Evolutionary conservation across 2,888 invertebrate species (phyloP), one percentile per base, ranked within the genome.

Genomic region (Dolichomitus sp.): DNA sequence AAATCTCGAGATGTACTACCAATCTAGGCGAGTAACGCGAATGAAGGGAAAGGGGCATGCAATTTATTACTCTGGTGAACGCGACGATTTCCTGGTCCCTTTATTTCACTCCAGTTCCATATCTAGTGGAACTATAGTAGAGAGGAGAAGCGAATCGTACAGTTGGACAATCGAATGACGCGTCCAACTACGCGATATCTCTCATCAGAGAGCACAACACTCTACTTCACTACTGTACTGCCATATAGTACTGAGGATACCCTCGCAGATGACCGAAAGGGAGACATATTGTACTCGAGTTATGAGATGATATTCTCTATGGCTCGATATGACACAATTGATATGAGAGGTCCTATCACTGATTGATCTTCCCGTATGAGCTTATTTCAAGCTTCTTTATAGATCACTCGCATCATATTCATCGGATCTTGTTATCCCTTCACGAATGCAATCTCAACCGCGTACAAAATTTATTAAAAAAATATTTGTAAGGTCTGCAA

Each of bases 1-100:
- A 80, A 83, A 83, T 83, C 70, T 42, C 72, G 76, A 76, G 83
- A 83, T 72, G 72, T 73, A 76, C 76, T 73, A 70, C 72, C 80
- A 83, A 83, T 83, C 83, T 83, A 80, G 83, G n/a, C 83, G 83
- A 83, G 83, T 83, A 83, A 83, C 80, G 80, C 61, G 61, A 57
- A 70, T 59, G 40, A 14, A 57, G 79, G 17, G 61, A 37, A 37
- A 37, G 5, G 75, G 50, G 72, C 65, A 70, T 75, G 76, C 80
- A 73, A 83, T 83, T 83, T 83, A 83, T 83, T 83, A 76, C 80
- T 48, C 66, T 66, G 72, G 75, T 76, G 76, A 83, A 63, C 68
- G 68, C 80, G 76, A 80, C 83, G 79, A 83, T 83, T 83, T 80
- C 76, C 14, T 30, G 7, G 11, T 27, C 50, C 80, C 83, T 76